Evolutionary conservation across 2,113 vertebrate genomes (phyloP).

Genomic region (Hippocampus abdominalis): DNA sequence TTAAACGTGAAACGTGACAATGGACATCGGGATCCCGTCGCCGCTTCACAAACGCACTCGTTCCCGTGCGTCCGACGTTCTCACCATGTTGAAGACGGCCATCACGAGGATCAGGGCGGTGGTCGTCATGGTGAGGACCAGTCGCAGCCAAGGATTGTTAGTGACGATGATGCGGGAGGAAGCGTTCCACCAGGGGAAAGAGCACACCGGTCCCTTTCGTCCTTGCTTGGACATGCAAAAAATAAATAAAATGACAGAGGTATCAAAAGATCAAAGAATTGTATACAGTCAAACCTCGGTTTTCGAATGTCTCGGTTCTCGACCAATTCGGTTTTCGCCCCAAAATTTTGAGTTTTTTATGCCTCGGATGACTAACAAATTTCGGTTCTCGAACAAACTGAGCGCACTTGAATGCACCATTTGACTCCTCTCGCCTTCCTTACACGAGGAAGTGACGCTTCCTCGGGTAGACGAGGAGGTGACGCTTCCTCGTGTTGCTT

Average conservation of each 20-base stretch:
- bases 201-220: slow-evolving; percentile 82
- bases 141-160: slow-evolving; percentile 88
- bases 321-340: no score
- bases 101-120: slow-evolving; percentile 88
- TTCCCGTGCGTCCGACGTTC: not conserved
- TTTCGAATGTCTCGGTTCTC: no score
- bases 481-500: no score
- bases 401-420: no score
- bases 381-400: no score
- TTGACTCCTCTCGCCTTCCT: no score
- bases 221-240: slow-evolving; percentile 77
- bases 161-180: slow-evolving; percentile 85
- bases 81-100: slow-evolving; percentile 98
- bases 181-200: slow-evolving; percentile 81
- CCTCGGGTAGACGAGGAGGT: no score
- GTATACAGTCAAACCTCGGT: no score
- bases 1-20: not conserved
- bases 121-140: slow-evolving; percentile 86
- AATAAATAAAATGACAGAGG: not conserved
- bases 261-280: not conserved
- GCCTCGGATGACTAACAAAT: no score
- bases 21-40: not conserved
- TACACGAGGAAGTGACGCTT: no score
- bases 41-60: not conserved
- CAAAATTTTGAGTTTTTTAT: no score